Conservation (phyloP, 2,797 vertebrate species). For the Argentina silus region DNA sequence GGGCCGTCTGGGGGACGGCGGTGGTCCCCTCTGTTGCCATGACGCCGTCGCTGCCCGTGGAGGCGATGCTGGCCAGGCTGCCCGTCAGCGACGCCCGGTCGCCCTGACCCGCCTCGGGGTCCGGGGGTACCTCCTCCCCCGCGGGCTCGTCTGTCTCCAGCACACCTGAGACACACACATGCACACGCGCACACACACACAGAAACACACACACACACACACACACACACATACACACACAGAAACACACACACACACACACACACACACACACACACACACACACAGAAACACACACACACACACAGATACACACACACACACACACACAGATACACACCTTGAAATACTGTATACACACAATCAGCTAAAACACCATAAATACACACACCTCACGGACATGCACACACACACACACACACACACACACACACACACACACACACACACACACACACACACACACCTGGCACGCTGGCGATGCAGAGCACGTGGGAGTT, state of each 20-base stretch:
- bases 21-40: constrained; percentile 82
- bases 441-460: background rate
- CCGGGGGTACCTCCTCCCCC: constrained; percentile 87
- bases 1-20: constrained; percentile 67
- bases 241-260: background rate
- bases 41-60: constrained; percentile 86
- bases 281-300: background rate
- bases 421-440: constrained; percentile 74
- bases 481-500: constrained; percentile 96
- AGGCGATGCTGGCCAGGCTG: constrained; percentile 91
- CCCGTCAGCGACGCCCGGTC: constrained; percentile 87
- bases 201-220: background rate
- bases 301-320: background rate
- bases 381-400: constrained; percentile 58
- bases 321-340: background rate
- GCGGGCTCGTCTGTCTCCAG: constrained; percentile 90
- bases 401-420: constrained; percentile 74
- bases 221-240: constrained; percentile 14
- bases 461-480: constrained; percentile 90
- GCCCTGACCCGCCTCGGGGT: constrained; percentile 81
- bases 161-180: constrained; percentile 78
- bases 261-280: background rate
- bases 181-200: no score
- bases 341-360: background rate
- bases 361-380: background rate